These are phyloP conservation scores for Penelope pileata DNA, from an alignment of 2,113 vertebrate species.

Conservation along the genomic window DNA sequence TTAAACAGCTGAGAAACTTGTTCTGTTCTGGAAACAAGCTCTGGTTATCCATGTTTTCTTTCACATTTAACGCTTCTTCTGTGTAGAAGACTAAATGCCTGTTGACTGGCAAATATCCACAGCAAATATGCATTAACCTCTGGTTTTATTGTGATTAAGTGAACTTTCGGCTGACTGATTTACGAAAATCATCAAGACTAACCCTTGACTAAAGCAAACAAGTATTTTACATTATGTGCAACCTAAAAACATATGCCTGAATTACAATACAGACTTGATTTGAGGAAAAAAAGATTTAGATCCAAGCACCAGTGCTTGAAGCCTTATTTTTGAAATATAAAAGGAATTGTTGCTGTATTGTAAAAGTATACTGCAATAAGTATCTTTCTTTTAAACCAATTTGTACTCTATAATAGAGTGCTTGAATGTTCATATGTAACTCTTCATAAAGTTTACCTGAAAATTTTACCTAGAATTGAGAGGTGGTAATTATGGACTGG, in stretches of 20 bases:
- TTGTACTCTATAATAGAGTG: not conserved
- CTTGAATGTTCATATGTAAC: constrained; percentile 23
- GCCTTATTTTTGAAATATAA: not conserved
- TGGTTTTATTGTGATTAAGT: not conserved
- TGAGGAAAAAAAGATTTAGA: not conserved
- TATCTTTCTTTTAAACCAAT: not conserved
- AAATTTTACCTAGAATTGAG: not conserved
- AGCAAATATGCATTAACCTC: not conserved
- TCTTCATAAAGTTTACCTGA: constrained; percentile 11
- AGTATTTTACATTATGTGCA: not conserved
- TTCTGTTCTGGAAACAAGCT: not conserved
- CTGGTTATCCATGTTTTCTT: not conserved
- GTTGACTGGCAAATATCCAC: not conserved
- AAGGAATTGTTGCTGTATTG: not conserved
- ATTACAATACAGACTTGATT: not conserved
- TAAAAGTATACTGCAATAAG: not conserved
- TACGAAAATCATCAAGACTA: not conserved
- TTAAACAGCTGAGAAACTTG: not conserved
- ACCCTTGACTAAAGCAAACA: not conserved
- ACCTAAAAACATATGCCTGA: not conserved
- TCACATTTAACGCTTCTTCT: not conserved
- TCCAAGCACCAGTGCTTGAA: not conserved
- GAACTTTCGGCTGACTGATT: not conserved
- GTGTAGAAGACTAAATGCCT: not conserved
- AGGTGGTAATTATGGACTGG: constrained; percentile 18